Conservation (phyloP, 1,140 invertebrate genomes). For the Planococcus citri region DNA sequence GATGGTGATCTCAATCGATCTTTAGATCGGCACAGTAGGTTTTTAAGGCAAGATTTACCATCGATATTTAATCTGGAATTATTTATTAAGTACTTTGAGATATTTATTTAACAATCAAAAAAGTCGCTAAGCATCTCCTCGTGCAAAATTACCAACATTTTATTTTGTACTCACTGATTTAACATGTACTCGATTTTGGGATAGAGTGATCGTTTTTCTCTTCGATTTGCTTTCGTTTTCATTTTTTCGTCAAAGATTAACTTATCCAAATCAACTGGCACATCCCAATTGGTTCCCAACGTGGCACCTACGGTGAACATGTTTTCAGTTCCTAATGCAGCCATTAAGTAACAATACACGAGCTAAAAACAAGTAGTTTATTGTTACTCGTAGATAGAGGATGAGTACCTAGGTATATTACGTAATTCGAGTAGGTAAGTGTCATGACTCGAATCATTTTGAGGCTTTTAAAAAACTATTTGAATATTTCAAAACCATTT, state of each 20-base stretch:
- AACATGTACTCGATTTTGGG: conserved; percentile 38
- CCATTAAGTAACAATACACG: conserved; percentile 50
- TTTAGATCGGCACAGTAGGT: conserved; percentile 24
- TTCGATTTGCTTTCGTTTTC: conserved; percentile 26
- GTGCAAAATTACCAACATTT: too few relatives aligned
- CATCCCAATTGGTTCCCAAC: conserved; percentile 56
- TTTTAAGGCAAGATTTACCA: conserved; percentile 21
- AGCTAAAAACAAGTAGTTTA: conserved; percentile 33
- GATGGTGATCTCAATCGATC: not conserved
- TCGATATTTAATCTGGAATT: conserved; percentile 21
- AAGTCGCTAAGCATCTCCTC: too few relatives aligned
- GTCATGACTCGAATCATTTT: too few relatives aligned
- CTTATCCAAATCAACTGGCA: conserved; percentile 40
- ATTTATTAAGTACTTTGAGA: not conserved
- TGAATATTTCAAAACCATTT: too few relatives aligned
- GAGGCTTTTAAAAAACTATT: too few relatives aligned
- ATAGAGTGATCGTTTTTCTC: conserved; percentile 33
- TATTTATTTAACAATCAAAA: too few relatives aligned
- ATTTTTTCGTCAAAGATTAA: conserved; percentile 33
- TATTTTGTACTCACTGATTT: conserved; percentile 36
- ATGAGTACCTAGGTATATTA: too few relatives aligned
- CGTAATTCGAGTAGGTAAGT: too few relatives aligned
- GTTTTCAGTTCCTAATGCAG: conserved; percentile 41
- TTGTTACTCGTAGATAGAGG: too few relatives aligned
- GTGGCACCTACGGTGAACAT: conserved; percentile 54